A percentile compares a stretch with the other conserved stretches of the same genome.
Conservation (phyloP, 2,888 invertebrate species). For the Drosophila kanekoi region DNA sequence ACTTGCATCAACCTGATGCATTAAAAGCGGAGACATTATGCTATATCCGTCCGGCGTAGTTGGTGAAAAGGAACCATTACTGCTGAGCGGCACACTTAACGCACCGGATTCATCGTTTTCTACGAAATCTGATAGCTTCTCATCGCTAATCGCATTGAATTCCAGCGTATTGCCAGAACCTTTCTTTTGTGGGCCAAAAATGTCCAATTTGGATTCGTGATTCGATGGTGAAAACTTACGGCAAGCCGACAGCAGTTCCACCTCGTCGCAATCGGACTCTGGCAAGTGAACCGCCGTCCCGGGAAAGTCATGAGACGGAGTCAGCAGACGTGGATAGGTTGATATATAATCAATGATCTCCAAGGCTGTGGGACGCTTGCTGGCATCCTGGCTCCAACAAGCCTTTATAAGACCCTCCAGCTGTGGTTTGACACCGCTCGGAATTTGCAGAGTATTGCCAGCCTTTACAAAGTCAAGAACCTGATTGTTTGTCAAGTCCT, state of each 20-base stretch:
- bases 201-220: conserved; percentile 51
- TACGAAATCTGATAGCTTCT: conserved; percentile 8
- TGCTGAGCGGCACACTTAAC: conserved; percentile 10
- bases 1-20: conserved; percentile 33
- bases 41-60: conserved; percentile 80
- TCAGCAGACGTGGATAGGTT: conserved; percentile 90
- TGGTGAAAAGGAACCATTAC: conserved; percentile 47
- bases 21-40: conserved; percentile 78
- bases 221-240: conserved; percentile 58
- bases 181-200: conserved; percentile 37
- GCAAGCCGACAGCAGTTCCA: conserved; percentile 73
- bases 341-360: conserved; percentile 93
- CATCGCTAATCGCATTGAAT: conserved; percentile 22
- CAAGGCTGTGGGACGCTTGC: conserved; percentile 90
- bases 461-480: conserved; percentile 92
- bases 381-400: conserved; percentile 91
- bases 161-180: conserved; percentile 30
- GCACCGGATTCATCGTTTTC: conserved; percentile 11
- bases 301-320: conserved; percentile 92
- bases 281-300: conserved; percentile 90
- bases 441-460: conserved; percentile 90
- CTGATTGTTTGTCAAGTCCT: conserved; percentile 93
- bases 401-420: conserved; percentile 93
- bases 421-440: conserved; percentile 91
- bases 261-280: conserved; percentile 85